Percentiles rank a stretch among this genome's conserved stretches.
phyloP scores from a whole-genome alignment of 2,113 vertebrate species.

The Ivindomyrus marchei region DNA sequence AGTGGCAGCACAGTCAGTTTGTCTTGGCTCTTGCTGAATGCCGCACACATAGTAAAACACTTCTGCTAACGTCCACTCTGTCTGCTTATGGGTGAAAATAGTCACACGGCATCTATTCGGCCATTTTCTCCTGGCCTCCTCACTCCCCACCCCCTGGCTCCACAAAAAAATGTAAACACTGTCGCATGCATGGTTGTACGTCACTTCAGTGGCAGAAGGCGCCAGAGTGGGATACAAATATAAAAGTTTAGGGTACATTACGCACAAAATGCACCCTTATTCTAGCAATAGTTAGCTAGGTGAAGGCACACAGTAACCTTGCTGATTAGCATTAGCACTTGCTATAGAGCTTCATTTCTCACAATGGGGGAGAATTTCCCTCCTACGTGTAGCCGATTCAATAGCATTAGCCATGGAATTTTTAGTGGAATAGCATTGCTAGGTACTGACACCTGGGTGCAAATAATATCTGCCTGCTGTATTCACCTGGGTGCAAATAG shows the following conservation, averaged over 20 bases:
- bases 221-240: not conserved
- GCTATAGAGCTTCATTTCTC: not conserved
- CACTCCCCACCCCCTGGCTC: not conserved
- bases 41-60: not conserved
- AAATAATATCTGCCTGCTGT: not conserved
- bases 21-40: not conserved
- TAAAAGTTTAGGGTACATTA: not conserved
- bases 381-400: not conserved
- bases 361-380: not conserved
- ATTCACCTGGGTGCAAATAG: not conserved
- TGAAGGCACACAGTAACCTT: not conserved
- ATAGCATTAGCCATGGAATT: not conserved
- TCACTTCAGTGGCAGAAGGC: not conserved
- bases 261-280: not conserved
- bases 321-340: not conserved
- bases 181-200: not conserved
- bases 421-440: not conserved
- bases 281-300: not conserved
- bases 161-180: not conserved
- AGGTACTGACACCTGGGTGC: not conserved
- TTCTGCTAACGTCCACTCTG: not conserved
- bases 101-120: not conserved
- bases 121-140: not conserved
- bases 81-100: not conserved
- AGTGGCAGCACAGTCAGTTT: not conserved